These are phyloP conservation scores for Amphimedon queenslandica DNA, from an alignment of 37 sponge, comb jelly and placozoan species.

Conservation along the genomic window DNA sequence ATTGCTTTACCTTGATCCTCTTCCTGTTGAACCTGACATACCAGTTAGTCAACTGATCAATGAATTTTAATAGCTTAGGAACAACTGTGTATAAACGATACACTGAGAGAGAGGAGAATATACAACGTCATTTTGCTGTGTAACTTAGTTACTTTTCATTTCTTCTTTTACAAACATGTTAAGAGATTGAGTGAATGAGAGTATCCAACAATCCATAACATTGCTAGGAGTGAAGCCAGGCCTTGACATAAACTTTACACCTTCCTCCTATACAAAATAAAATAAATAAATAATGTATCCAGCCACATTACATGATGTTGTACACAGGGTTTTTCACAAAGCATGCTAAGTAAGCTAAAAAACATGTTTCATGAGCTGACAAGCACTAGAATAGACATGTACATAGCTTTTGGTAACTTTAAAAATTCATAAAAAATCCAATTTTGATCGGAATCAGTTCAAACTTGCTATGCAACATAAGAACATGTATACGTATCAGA, in stretches of 20 bases:
- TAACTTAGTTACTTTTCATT: slow-evolving; percentile 69
- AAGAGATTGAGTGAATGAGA: slow-evolving; percentile 85
- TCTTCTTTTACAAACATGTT: slow-evolving; percentile 85
- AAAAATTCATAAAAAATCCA: no score
- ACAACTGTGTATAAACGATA: slow-evolving; percentile 95
- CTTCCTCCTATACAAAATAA: slow-evolving; percentile 20
- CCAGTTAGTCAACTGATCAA: slow-evolving; percentile 97
- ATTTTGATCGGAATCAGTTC: no score
- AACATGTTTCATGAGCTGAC: no score
- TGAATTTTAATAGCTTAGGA: slow-evolving; percentile 85
- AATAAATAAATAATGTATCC: not conserved
- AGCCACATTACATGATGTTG: no score
- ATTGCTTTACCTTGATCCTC: slow-evolving; percentile 69
- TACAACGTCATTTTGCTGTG: not conserved
- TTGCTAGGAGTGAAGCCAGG: slow-evolving; percentile 61
- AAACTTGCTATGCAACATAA: no score
- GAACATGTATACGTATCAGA: no score
- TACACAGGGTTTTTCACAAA: no score
- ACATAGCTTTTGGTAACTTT: no score
- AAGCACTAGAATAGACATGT: no score
- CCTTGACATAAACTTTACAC: slow-evolving; percentile 54
- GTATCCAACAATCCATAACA: slow-evolving; percentile 94
- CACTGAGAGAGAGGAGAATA: slow-evolving; percentile 28
- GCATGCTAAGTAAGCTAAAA: no score
- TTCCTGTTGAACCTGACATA: slow-evolving; percentile 94